A percentile compares a stretch with the other conserved stretches of the same genome.
Evolutionary conservation across 2,797 vertebrate genomes (phyloP).

Genomic region (Scomberomorus guttatus): DNA sequence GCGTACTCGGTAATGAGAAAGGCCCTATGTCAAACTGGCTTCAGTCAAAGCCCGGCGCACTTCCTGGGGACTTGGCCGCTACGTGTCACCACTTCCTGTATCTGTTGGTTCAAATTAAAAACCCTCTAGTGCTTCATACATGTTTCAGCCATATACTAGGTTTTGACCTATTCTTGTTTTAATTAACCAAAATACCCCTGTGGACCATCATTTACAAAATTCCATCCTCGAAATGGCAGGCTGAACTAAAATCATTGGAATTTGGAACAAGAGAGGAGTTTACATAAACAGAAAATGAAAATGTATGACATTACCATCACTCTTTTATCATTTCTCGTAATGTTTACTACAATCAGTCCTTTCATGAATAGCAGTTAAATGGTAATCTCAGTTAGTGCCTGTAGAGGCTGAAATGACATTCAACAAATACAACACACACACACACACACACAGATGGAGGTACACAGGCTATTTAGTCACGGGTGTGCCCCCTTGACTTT

Average conservation of each 20-base stretch:
- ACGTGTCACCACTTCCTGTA: too few relatives aligned
- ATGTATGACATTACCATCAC: background rate
- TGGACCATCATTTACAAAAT: background rate
- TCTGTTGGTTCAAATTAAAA: too few relatives aligned
- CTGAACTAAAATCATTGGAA: background rate
- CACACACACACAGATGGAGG: conserved; percentile 4
- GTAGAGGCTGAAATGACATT: conserved; percentile 4
- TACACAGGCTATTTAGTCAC: conserved; percentile 51
- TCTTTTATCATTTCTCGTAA: background rate
- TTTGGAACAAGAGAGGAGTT: background rate
- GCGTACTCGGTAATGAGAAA: too few relatives aligned
- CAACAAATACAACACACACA: conserved; percentile 5
- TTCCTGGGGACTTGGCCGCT: too few relatives aligned
- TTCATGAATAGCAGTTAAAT: conserved; percentile 1
- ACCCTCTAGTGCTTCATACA: too few relatives aligned
- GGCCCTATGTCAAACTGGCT: too few relatives aligned
- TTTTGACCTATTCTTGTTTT: too few relatives aligned
- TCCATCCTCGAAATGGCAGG: background rate
- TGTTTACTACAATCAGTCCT: background rate
- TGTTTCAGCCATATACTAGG: too few relatives aligned
- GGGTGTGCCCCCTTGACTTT: conserved; percentile 64
- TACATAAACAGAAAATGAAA: background rate
- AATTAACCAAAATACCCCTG: background rate
- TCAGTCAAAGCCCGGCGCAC: too few relatives aligned
- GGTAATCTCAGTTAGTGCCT: background rate